Evolutionary conservation across 2,888 invertebrate species (phyloP).

Genomic region (Brachylomia viminalis): DNA sequence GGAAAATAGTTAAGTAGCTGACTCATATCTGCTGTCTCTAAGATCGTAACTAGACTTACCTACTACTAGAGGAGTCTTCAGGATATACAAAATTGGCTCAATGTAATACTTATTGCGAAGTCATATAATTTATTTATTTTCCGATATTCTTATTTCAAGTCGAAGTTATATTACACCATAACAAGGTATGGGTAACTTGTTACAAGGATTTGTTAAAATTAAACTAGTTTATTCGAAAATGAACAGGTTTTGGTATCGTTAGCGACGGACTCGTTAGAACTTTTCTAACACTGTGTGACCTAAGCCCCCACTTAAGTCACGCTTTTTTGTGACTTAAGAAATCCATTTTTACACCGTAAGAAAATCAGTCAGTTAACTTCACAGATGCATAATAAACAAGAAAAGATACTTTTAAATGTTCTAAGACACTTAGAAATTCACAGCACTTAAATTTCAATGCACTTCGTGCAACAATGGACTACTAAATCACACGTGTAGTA

Average conservation of each 20-base stretch:
- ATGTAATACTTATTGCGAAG: not conserved
- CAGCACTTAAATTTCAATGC: too few species aligned
- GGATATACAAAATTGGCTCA: not conserved
- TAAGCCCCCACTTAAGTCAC: too few species aligned
- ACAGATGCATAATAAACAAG: too few species aligned
- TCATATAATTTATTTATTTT: not conserved
- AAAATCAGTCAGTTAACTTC: too few species aligned
- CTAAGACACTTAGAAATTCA: too few species aligned
- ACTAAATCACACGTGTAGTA: too few species aligned
- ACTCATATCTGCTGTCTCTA: not conserved
- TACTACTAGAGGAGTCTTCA: not conserved
- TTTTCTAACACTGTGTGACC: too few species aligned
- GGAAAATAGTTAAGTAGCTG: not conserved
- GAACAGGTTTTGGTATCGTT: not conserved
- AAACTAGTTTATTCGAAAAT: not conserved
- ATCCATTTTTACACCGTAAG: too few species aligned
- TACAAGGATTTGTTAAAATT: not conserved
- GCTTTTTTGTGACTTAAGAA: too few species aligned
- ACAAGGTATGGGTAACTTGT: not conserved
- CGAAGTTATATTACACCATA: not conserved
- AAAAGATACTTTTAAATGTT: too few species aligned
- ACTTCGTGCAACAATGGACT: too few species aligned
- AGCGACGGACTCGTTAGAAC: not conserved
- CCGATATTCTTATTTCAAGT: not conserved
- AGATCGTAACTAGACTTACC: not conserved